These are phyloP conservation scores for Hypomecis punctinalis DNA, from an alignment of 2,888 invertebrate species.

Conservation along the genomic window DNA sequence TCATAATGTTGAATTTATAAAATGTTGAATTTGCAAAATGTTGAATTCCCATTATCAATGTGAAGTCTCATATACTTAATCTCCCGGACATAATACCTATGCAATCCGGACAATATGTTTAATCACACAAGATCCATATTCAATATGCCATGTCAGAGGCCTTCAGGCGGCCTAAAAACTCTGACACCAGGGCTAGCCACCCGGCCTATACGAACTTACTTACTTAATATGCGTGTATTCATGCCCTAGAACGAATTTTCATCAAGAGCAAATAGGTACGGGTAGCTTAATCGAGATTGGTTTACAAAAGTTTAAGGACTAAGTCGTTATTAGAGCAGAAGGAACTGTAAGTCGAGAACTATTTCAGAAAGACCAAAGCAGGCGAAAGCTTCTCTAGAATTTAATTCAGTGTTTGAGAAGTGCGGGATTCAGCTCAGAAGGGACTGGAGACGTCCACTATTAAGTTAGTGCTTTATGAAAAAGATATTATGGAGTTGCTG, in stretches of 20 bases:
- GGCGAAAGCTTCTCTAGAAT: slow-evolving; percentile 30
- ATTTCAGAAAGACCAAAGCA: slow-evolving; percentile 42
- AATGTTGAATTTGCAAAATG: too few relatives aligned
- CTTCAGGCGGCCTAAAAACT: too few relatives aligned
- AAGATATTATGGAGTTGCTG: slow-evolving; percentile 9
- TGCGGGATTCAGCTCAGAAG: slow-evolving; percentile 29
- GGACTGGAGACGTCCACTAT: slow-evolving; percentile 15
- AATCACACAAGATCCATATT: too few relatives aligned
- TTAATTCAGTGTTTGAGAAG: slow-evolving; percentile 40
- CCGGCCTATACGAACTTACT: too few relatives aligned
- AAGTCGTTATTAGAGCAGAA: slow-evolving; percentile 37
- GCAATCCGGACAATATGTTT: too few relatives aligned
- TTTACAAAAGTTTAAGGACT: slow-evolving; percentile 29
- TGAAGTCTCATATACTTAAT: too few relatives aligned
- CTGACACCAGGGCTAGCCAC: too few relatives aligned
- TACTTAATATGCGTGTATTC: neutral
- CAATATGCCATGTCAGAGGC: too few relatives aligned
- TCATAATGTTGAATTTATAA: too few relatives aligned
- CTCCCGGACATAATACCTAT: too few relatives aligned
- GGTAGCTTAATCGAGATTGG: slow-evolving; percentile 25
- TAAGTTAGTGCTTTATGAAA: slow-evolving; percentile 16
- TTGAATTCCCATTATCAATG: too few relatives aligned
- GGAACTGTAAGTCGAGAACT: slow-evolving; percentile 37
- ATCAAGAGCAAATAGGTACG: slow-evolving; percentile 24
- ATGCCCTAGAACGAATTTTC: slow-evolving; percentile 4